Percentiles rank a stretch among this genome's conserved stretches.
phyloP scores from a whole-genome alignment of 1,140 invertebrate species.

The Conopomorpha cramerella region DNA sequence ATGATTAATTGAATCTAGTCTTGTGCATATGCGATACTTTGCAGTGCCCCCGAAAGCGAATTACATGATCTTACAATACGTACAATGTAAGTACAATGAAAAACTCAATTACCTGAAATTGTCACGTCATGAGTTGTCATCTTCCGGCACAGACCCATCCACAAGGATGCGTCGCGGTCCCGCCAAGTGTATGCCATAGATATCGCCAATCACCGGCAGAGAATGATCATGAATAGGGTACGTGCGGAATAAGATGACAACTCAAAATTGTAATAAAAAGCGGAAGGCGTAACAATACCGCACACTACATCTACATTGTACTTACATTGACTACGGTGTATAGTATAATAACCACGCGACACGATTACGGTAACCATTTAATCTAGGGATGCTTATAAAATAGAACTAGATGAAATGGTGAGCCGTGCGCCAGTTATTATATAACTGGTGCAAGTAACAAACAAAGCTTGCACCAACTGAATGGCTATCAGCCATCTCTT shows the following conservation, averaged over 20 bases:
- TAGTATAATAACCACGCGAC: too few relatives aligned
- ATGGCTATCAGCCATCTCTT: too few relatives aligned
- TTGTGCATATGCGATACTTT: too few relatives aligned
- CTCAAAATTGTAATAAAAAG: slow-evolving; percentile 51
- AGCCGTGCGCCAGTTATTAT: too few relatives aligned
- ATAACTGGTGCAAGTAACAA: too few relatives aligned
- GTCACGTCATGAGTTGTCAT: slow-evolving; percentile 27
- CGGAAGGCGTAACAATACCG: slow-evolving; percentile 47
- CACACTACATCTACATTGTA: slow-evolving; percentile 47
- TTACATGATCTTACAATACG: too few relatives aligned
- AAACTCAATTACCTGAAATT: slow-evolving; percentile 37
- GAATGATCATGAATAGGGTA: slow-evolving; percentile 63
- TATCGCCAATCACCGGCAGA: slow-evolving; percentile 49
- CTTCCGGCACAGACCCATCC: slow-evolving; percentile 51
- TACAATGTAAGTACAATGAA: too few relatives aligned
- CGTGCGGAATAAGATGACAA: slow-evolving; percentile 60
- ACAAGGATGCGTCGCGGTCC: slow-evolving; percentile 27
- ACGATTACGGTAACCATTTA: too few relatives aligned
- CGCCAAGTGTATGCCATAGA: slow-evolving; percentile 23
- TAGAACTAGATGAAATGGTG: slow-evolving; percentile 19
- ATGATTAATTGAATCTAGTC: too few relatives aligned
- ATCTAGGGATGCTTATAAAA: slow-evolving; percentile 17
- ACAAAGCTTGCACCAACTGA: too few relatives aligned
- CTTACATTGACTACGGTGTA: slow-evolving; percentile 32
- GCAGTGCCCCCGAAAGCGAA: too few relatives aligned